A percentile compares a stretch with the other conserved stretches of the same genome.
Conservation (phyloP, 2,888 invertebrate genomes). For the Diarsia brunnea region DNA sequence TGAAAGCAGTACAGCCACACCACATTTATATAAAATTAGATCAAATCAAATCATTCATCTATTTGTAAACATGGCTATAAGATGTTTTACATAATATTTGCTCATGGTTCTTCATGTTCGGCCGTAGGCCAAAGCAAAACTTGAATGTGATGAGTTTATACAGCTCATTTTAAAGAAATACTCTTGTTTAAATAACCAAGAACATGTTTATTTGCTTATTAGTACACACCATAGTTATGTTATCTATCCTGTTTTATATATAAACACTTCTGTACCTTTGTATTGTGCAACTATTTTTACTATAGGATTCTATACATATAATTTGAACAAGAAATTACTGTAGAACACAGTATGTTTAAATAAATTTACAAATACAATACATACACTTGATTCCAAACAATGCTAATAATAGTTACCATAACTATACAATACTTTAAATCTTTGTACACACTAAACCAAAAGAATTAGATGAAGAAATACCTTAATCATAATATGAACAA, state of each 20-base stretch:
- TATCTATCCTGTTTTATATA: neutral
- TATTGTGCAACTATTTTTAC: slow-evolving; percentile 1
- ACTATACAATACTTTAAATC: slow-evolving; percentile 39
- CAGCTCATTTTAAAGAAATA: neutral
- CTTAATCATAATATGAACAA: slow-evolving; percentile 33
- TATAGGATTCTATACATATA: slow-evolving; percentile 6
- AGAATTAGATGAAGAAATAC: slow-evolving; percentile 20
- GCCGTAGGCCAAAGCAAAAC: neutral
- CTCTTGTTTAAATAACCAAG: neutral
- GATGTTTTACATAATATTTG: slow-evolving; percentile 4
- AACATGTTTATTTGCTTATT: neutral
- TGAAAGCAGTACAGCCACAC: neutral
- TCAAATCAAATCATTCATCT: neutral
- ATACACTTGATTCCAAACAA: slow-evolving; percentile 37
- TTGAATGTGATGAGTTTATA: neutral
- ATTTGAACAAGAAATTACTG: slow-evolving; percentile 13
- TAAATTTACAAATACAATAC: slow-evolving; percentile 25
- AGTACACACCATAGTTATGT: neutral
- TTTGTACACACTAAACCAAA: slow-evolving; percentile 55
- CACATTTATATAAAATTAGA: neutral
- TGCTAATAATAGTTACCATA: slow-evolving; percentile 11
- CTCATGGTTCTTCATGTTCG: neutral
- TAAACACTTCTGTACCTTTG: slow-evolving; percentile 6
- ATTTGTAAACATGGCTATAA: neutral
- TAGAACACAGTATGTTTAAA: slow-evolving; percentile 10